A percentile compares a stretch with the other conserved stretches of the same genome.
These are phyloP conservation scores for Scaptomyza graminum DNA, from an alignment of 1,140 invertebrate species.

Conservation along the genomic window DNA sequence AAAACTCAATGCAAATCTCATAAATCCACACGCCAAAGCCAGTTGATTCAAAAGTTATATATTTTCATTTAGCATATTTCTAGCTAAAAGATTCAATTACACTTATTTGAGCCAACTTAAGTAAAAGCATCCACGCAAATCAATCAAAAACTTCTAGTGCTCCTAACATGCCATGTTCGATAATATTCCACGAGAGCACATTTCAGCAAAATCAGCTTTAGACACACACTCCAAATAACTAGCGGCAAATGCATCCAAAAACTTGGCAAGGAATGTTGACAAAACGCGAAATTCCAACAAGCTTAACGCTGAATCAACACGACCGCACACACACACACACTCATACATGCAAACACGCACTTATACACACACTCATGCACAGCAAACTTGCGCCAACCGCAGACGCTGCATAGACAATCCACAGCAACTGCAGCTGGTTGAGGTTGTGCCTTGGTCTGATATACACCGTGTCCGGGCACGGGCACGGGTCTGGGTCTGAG, in stretches of 20 bases:
- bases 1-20: neutral
- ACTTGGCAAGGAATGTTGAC: conserved; percentile 72
- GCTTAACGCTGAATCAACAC: conserved; percentile 78
- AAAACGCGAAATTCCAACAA: conserved; percentile 78
- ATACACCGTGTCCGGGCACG: neutral
- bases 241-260: conserved; percentile 54
- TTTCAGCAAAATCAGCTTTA: conserved; percentile 55
- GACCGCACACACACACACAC: conserved; percentile 47
- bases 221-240: conserved; percentile 46
- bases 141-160: conserved; percentile 44
- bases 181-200: conserved; percentile 13
- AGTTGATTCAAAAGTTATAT: conserved; percentile 13
- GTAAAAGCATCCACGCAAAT: conserved; percentile 28
- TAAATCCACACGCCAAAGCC: conserved; percentile 2
- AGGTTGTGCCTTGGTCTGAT: conserved; percentile 14
- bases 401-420: conserved; percentile 70
- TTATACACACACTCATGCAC: conserved; percentile 13
- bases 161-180: conserved; percentile 3
- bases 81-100: conserved; percentile 11
- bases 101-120: conserved; percentile 3
- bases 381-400: conserved; percentile 71
- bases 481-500: conserved; percentile 1
- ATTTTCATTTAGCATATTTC: conserved; percentile 17
- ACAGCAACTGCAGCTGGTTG: conserved; percentile 33
- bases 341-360: conserved; percentile 12